A percentile compares a stretch with the other conserved stretches of the same genome.
phyloP scores from a whole-genome alignment of 2,888 invertebrate species.

The Athripsodes cinereus region DNA sequence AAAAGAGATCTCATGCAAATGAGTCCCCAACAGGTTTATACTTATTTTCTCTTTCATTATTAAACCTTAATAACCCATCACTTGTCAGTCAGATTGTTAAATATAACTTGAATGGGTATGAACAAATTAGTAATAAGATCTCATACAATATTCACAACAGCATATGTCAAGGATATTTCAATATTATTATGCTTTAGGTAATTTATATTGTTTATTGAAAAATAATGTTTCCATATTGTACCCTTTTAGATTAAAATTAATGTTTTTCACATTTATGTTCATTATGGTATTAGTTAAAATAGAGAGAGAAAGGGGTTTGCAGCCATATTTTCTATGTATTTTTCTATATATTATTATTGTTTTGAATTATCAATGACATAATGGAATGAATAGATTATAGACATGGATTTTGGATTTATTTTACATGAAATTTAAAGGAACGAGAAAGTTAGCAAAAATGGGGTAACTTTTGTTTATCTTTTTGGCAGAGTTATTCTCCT shows the following conservation, averaged over 20 bases:
- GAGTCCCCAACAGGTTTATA: conserved; percentile 12
- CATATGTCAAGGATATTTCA: too few relatives aligned
- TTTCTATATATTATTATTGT: not conserved
- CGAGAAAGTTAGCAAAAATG: conserved; percentile 12
- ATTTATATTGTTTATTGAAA: too few relatives aligned
- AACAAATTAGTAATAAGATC: too few relatives aligned
- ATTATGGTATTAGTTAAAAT: too few relatives aligned
- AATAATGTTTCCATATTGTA: too few relatives aligned
- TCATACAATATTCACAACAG: too few relatives aligned
- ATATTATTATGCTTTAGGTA: too few relatives aligned
- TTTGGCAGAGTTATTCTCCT: conserved; percentile 2
- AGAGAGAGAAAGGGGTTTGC: not conserved
- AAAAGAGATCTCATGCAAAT: conserved; percentile 32
- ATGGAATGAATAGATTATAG: not conserved
- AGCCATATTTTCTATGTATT: conserved; percentile 10
- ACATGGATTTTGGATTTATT: conserved; percentile 24
- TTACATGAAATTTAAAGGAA: conserved; percentile 20
- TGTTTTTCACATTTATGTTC: too few relatives aligned
- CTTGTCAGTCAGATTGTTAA: too few relatives aligned
- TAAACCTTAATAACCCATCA: not conserved
- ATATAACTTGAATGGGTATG: too few relatives aligned
- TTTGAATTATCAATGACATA: not conserved
- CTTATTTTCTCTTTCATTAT: not conserved
- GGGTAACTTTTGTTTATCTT: conserved; percentile 15
- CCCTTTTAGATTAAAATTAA: too few relatives aligned